A percentile compares a stretch with the other conserved stretches of the same genome.
phyloP scores from a whole-genome alignment of 2,888 invertebrate genomes.

The Amphipoea lucens region DNA sequence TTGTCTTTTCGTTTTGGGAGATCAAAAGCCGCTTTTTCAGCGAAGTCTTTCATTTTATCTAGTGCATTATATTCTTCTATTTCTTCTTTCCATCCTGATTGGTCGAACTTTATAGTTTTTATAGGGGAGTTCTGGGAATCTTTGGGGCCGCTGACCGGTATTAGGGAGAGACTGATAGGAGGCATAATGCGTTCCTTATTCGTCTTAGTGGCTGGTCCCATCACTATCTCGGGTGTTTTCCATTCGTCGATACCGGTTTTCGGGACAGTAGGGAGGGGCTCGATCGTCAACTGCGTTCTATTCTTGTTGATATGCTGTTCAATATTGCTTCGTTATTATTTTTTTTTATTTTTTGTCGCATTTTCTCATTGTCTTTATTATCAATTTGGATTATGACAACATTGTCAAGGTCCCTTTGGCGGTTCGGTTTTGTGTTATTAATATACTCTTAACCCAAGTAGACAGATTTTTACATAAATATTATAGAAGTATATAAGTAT shows the following conservation, averaged over 20 bases:
- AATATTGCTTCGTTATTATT: conserved; percentile 76
- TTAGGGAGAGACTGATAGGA: conserved; percentile 86
- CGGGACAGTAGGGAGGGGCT: conserved; percentile 81
- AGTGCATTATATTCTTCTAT: conserved; percentile 87
- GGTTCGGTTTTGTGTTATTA: conserved; percentile 62
- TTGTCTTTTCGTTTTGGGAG: conserved; percentile 82
- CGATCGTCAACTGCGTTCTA: conserved; percentile 87
- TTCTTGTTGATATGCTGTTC: conserved; percentile 90
- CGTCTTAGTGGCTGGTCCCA: conserved; percentile 79
- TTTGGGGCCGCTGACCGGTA: conserved; percentile 85
- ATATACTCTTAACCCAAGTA: conserved; percentile 70
- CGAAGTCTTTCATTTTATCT: conserved; percentile 89
- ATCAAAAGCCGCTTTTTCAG: conserved; percentile 88
- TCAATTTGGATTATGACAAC: conserved; percentile 89
- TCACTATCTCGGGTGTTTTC: conserved; percentile 84
- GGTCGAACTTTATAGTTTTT: conserved; percentile 81
- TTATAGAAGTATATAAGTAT: conserved; percentile 73
- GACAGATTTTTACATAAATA: conserved; percentile 76
- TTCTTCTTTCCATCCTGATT: conserved; percentile 80
- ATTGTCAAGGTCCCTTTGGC: conserved; percentile 81
- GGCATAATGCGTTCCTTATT: conserved; percentile 85
- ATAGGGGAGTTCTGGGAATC: conserved; percentile 78
- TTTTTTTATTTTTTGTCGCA: conserved; percentile 59
- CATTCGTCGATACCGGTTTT: conserved; percentile 78
- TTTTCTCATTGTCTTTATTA: conserved; percentile 81